These are phyloP conservation scores for Diaprepes abbreviatus DNA, from an alignment of 2,888 invertebrate species.

Conservation along the genomic window DNA sequence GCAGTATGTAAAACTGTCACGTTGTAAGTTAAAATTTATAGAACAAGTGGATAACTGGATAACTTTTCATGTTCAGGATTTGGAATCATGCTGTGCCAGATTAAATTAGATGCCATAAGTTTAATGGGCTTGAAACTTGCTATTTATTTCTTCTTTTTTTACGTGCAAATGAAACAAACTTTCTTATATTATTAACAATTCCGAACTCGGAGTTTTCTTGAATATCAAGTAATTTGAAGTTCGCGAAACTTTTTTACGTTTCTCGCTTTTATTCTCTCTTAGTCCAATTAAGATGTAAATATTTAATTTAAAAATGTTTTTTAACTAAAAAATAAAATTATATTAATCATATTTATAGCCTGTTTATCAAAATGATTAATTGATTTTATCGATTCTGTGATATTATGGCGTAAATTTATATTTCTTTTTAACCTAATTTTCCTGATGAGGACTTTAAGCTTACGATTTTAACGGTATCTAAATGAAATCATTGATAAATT, in stretches of 20 bases:
- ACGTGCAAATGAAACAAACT: slow-evolving; percentile 31
- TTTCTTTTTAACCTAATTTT: no score
- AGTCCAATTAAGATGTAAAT: slow-evolving; percentile 6
- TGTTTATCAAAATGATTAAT: no score
- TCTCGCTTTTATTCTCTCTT: slow-evolving; percentile 5
- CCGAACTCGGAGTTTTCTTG: slow-evolving; percentile 13
- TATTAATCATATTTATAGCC: no score
- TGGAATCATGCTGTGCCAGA: slow-evolving; percentile 58
- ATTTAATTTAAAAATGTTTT: slow-evolving; percentile 13
- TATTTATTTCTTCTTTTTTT: slow-evolving; percentile 19
- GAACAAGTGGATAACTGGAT: slow-evolving; percentile 65
- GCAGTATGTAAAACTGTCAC: slow-evolving; percentile 65
- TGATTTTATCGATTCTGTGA: no score
- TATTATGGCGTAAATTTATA: no score
- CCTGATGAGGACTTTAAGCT: no score
- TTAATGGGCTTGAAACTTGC: slow-evolving; percentile 54
- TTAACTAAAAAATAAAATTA: no score
- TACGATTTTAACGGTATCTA: no score
- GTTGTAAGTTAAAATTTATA: slow-evolving; percentile 65
- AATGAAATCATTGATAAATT: no score
- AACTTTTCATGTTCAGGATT: slow-evolving; percentile 63
- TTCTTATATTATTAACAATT: slow-evolving; percentile 27
- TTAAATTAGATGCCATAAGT: slow-evolving; percentile 64
- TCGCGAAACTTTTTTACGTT: slow-evolving; percentile 15
- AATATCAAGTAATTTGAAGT: slow-evolving; percentile 30